Percentiles rank a stretch among this genome's conserved stretches.
These are phyloP conservation scores for Lepidurus packardi DNA, from an alignment of 1,140 invertebrate genomes.

Conservation along the genomic window DNA sequence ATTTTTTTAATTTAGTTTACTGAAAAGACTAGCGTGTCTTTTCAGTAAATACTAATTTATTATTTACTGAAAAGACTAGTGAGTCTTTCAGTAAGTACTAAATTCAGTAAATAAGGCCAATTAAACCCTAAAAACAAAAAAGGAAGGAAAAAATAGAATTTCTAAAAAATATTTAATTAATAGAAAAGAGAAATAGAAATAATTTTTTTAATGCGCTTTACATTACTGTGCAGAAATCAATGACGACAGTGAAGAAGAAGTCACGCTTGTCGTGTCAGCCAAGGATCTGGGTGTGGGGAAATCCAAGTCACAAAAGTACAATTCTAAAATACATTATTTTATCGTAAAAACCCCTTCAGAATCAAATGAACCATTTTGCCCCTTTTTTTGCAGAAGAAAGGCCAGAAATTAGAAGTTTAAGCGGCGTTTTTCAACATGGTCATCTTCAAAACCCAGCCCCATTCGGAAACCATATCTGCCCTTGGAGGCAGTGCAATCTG, in stretches of 20 bases:
- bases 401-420: neutral
- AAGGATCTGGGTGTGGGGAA: neutral
- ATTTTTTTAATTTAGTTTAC: no score
- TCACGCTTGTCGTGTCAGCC: slow-evolving; percentile 39
- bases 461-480: neutral
- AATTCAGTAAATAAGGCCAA: no score
- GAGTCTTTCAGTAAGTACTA: no score
- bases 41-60: no score
- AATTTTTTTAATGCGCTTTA: slow-evolving; percentile 30
- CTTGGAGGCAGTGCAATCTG: neutral
- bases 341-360: no score
- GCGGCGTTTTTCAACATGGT: neutral
- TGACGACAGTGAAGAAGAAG: slow-evolving; percentile 51
- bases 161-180: slow-evolving; percentile 25
- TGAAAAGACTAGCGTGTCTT: no score
- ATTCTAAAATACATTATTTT: neutral
- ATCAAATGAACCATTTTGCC: neutral
- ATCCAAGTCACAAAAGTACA: neutral
- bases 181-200: neutral
- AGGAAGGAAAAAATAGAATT: no score
- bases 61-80: no score
- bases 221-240: slow-evolving; percentile 46
- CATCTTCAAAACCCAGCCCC: slow-evolving; percentile 8
- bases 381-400: neutral
- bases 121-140: no score